Evolutionary conservation across 2,797 vertebrate species (phyloP), one percentile per base, ranked within the genome.

Genomic region (Acanthurus lineatus): DNA sequence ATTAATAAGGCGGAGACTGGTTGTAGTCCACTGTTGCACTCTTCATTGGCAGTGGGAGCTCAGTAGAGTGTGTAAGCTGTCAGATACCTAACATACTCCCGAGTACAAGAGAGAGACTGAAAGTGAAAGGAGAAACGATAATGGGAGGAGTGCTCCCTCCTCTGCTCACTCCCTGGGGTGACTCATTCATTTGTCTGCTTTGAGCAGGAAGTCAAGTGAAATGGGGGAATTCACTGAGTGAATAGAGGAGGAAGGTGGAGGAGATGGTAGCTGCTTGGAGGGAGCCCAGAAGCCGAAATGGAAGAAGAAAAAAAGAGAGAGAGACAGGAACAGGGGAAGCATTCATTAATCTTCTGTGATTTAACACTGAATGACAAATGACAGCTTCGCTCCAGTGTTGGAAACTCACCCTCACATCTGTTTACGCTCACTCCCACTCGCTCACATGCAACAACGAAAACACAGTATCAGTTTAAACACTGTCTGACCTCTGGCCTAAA

Each of bases 1-100:
- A 79, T 92, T 93, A 93, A 93, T 89, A 69, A 86, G 72, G 83
- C 45, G 81, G 79, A 76, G 85, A 79, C 75, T 80, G 77, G 81
- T 83, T 74, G 82, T 57, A 9, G 58, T 81, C 75, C 73, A 77
- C 60, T 76, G 81, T 35, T 35, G 32, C 32, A 35, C 32, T 35
- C 32, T 82, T 81, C 47, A n/a, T 49, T 49, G 12, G 73, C 61
- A 65, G 40, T 38, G 69, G 67, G 49, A 84, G 66, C 68, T 82
- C 57, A 58, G 74, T n/a, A 20, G 79, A 76, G 77, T 72, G 73
- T 76, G 60, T 76, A 58, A 74, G 58, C 77, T 79, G 76, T 82
- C 57, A 54, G 64, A 81, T 78, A 66, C 40, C 62, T 16, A 59
- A 76, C 86, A 35, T 45, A 20, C 56, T 82, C 45, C 32, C 28